These are phyloP conservation scores for Oscheius sp. DNA, from an alignment of 2,888 invertebrate species.

Conservation along the genomic window DNA sequence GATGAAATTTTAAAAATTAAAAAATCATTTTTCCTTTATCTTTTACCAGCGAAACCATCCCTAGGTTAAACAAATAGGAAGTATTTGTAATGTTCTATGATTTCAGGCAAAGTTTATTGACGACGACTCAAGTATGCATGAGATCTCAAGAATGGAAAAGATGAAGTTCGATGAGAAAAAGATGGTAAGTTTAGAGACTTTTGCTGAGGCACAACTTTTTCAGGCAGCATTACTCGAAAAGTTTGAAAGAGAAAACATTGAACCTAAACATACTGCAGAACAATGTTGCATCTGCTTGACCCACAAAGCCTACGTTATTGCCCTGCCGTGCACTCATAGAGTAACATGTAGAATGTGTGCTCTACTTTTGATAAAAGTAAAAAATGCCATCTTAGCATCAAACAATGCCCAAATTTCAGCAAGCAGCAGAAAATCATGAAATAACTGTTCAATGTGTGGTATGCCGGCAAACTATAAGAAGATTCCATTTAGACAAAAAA, in stretches of 20 bases:
- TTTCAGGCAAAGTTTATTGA: too few relatives aligned
- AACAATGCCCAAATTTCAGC: neutral
- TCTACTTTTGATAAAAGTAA: neutral
- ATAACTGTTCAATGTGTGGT: neutral
- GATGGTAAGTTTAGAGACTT: too few relatives aligned
- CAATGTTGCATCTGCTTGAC: slow-evolving; percentile 17
- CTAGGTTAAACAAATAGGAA: too few relatives aligned
- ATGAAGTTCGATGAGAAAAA: too few relatives aligned
- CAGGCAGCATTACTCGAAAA: neutral
- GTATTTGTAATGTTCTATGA: too few relatives aligned
- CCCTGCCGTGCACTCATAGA: slow-evolving; percentile 5
- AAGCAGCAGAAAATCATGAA: neutral
- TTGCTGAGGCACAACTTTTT: neutral
- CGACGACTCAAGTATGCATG: too few relatives aligned
- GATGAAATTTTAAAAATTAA: too few relatives aligned
- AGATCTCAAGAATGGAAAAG: too few relatives aligned
- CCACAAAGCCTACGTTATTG: neutral
- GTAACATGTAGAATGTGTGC: slow-evolving; percentile 10
- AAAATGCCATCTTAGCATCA: neutral
- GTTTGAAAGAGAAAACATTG: slow-evolving; percentile 4
- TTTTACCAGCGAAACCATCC: too few relatives aligned
- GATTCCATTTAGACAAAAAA: neutral
- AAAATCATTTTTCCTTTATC: too few relatives aligned
- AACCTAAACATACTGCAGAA: neutral
- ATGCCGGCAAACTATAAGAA: neutral